A percentile compares a stretch with the other conserved stretches of the same genome.
These are phyloP conservation scores for Sesamia inferens DNA, from an alignment of 2,888 invertebrate genomes.

Conservation along the genomic window DNA sequence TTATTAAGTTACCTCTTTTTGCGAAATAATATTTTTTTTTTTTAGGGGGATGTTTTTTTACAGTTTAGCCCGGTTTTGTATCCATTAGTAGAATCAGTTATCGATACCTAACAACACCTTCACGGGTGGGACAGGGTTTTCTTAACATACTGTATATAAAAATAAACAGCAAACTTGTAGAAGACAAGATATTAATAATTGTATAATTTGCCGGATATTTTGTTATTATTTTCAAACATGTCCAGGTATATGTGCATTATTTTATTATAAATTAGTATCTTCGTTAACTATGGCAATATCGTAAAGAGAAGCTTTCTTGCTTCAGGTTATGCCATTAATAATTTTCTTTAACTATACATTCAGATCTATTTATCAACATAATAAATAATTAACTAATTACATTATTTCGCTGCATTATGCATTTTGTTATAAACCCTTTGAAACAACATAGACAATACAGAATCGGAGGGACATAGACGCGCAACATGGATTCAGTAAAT, in stretches of 20 bases:
- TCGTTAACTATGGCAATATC: constrained; percentile 61
- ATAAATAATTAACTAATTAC: constrained; percentile 55
- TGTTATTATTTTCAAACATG: constrained; percentile 9
- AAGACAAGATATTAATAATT: constrained; percentile 37
- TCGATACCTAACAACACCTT: no score
- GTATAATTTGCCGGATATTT: constrained; percentile 53
- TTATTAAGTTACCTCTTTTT: no score
- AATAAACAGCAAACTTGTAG: constrained; percentile 28
- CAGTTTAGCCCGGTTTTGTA: no score
- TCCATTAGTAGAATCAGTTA: no score
- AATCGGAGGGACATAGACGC: neutral
- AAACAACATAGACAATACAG: constrained; percentile 18
- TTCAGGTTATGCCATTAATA: constrained; percentile 69
- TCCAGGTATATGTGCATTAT: neutral
- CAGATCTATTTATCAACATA: constrained; percentile 74
- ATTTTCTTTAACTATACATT: constrained; percentile 70
- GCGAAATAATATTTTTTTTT: no score
- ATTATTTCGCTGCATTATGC: constrained; percentile 42
- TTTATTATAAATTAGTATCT: constrained; percentile 43
- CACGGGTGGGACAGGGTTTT: no score
- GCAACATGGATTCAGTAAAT: neutral
- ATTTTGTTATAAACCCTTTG: constrained; percentile 42
- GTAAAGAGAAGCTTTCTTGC: constrained; percentile 76
- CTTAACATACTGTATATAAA: no score
- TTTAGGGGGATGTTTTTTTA: no score